These are phyloP conservation scores for Brenthis daphne DNA, from an alignment of 2,888 invertebrate genomes.

Conservation along the genomic window DNA sequence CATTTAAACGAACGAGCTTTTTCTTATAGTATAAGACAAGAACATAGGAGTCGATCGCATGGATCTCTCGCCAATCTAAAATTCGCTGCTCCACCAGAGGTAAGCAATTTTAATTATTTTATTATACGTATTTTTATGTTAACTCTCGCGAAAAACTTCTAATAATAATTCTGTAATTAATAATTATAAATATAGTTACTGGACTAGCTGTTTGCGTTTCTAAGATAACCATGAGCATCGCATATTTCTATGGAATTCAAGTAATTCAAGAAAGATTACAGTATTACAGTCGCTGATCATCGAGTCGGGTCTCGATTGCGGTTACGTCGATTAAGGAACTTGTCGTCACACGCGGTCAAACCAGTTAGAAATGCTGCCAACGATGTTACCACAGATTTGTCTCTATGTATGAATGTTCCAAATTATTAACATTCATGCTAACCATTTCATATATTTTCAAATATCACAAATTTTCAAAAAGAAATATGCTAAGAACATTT, in stretches of 20 bases:
- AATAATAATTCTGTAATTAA: background rate
- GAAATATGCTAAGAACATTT: background rate
- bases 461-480: background rate
- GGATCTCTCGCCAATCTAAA: constrained; percentile 95
- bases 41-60: constrained; percentile 95
- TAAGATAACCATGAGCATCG: background rate
- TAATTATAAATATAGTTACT: background rate
- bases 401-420: constrained; percentile 28
- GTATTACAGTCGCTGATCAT: constrained; percentile 45
- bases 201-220: background rate
- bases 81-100: constrained; percentile 89
- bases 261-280: constrained; percentile 49
- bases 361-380: constrained; percentile 62
- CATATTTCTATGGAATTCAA: constrained; percentile 36
- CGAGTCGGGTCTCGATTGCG: constrained; percentile 47
- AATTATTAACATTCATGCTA: constrained; percentile 11
- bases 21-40: constrained; percentile 96
- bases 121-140: background rate
- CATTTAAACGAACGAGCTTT: constrained; percentile 96
- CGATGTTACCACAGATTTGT: constrained; percentile 43
- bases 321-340: constrained; percentile 58
- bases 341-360: constrained; percentile 52
- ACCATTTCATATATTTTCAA: background rate
- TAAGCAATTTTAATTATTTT: constrained; percentile 47
- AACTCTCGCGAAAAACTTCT: no score